Evolutionary conservation across 2,888 invertebrate genomes (phyloP).

Genomic region (Fragum fragum): DNA sequence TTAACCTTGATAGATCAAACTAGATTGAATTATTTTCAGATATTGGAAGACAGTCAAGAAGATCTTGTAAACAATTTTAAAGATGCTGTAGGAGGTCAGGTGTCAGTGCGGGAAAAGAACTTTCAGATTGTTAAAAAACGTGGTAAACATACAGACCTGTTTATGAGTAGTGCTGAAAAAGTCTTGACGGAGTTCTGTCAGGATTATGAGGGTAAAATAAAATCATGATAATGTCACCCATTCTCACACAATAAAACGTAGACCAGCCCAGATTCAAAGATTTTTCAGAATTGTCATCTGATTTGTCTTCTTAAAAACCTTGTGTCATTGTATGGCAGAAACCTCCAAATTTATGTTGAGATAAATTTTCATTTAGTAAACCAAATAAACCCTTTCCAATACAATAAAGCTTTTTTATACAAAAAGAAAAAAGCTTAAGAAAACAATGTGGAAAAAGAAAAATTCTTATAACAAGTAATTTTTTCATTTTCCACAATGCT

Average conservation of each 20-base stretch:
- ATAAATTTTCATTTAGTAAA: no score
- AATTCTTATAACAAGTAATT: neutral
- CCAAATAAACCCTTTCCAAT: no score
- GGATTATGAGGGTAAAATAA: conserved; percentile 2
- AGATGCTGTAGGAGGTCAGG: conserved; percentile 27
- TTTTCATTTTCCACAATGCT: conserved; percentile 9
- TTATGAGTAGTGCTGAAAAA: conserved; percentile 32
- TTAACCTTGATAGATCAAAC: no score
- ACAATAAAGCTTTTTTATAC: no score
- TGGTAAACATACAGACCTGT: conserved; percentile 28
- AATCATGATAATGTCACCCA: conserved; percentile 21
- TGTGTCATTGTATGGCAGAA: no score
- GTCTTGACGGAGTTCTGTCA: conserved; percentile 23
- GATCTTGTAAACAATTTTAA: conserved; percentile 31
- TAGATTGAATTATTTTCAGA: conserved; percentile 2
- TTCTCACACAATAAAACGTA: no score
- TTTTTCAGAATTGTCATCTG: no score
- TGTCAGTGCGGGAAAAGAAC: conserved; percentile 39
- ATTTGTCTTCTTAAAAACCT: no score
- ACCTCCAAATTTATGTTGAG: no score
- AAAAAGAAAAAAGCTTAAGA: no score
- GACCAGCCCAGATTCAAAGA: no score
- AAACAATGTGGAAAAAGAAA: neutral
- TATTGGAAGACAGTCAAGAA: neutral
- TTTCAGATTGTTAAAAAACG: conserved; percentile 28